A percentile compares a stretch with the other conserved stretches of the same genome.
phyloP scores from a whole-genome alignment of 2,797 vertebrate species.

The Amazona ochrocephala region DNA sequence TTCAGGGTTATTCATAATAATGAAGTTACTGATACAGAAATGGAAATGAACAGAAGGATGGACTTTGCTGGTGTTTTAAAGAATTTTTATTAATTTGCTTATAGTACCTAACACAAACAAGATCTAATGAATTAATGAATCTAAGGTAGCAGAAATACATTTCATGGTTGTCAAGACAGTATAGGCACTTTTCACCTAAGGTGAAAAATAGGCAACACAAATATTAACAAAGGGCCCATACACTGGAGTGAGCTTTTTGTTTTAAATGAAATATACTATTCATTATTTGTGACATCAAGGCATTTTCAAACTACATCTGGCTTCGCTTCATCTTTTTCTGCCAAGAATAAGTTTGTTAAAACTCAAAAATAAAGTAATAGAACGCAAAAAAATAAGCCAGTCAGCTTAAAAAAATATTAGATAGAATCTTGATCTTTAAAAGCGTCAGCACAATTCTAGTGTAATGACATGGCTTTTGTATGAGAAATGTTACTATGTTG shows the following conservation, averaged over 20 bases:
- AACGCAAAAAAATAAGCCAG: slow-evolving; percentile 62
- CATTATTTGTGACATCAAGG: neutral
- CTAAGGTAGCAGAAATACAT: neutral
- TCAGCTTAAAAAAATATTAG: slow-evolving; percentile 47
- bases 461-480: neutral
- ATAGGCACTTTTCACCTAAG: neutral
- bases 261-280: slow-evolving; percentile 13
- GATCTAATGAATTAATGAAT: neutral
- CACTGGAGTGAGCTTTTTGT: neutral
- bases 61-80: neutral
- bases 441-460: neutral
- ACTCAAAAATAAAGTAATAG: slow-evolving; percentile 64
- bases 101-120: neutral
- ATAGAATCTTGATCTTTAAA: neutral
- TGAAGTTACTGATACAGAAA: neutral
- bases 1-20: neutral
- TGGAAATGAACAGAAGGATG: neutral
- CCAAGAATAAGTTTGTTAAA: slow-evolving; percentile 63
- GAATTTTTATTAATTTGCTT: neutral
- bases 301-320: neutral
- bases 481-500: slow-evolving; percentile 24
- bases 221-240: neutral
- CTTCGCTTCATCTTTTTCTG: slow-evolving; percentile 11
- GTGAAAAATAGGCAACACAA: neutral
- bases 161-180: neutral